A percentile compares a stretch with the other conserved stretches of the same genome.
These are phyloP conservation scores for Orthosia incerta DNA, from an alignment of 2,888 invertebrate species.

Conservation along the genomic window DNA sequence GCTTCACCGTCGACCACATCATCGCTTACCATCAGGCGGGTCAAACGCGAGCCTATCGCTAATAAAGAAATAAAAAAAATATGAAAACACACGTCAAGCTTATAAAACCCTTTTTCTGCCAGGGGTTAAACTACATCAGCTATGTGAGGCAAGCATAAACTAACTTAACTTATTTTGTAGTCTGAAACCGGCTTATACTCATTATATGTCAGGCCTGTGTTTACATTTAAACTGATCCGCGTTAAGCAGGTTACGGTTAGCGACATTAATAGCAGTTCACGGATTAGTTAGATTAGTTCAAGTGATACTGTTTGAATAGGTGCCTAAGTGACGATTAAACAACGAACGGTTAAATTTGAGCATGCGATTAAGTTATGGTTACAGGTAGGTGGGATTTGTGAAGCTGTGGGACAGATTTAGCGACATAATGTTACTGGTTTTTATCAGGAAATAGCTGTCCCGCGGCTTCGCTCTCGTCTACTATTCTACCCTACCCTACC, in stretches of 20 bases:
- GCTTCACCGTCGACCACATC: no score
- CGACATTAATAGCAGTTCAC: constrained; percentile 25
- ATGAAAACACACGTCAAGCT: no score
- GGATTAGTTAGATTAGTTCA: constrained; percentile 39
- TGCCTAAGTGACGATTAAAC: constrained; percentile 42
- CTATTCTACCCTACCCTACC: no score
- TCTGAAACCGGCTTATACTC: neutral
- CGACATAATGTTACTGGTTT: neutral
- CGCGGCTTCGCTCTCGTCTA: no score
- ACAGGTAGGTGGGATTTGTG: neutral
- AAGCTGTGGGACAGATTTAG: neutral
- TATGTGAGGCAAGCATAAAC: neutral
- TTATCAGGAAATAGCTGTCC: no score
- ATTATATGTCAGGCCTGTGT: constrained; percentile 21
- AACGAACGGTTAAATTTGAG: constrained; percentile 29
- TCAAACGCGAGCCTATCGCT: no score
- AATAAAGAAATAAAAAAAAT: no score
- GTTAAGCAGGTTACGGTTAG: constrained; percentile 41
- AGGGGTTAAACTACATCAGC: no score
- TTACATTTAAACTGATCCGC: constrained; percentile 41
- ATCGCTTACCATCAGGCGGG: no score
- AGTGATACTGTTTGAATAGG: constrained; percentile 27
- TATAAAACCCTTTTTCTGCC: no score
- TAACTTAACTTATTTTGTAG: neutral
- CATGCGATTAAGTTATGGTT: constrained; percentile 20